Evolutionary conservation across 2,113 vertebrate genomes (phyloP), one percentile per base, ranked within the genome.

Genomic region (Amphiprion ocellaris): DNA sequence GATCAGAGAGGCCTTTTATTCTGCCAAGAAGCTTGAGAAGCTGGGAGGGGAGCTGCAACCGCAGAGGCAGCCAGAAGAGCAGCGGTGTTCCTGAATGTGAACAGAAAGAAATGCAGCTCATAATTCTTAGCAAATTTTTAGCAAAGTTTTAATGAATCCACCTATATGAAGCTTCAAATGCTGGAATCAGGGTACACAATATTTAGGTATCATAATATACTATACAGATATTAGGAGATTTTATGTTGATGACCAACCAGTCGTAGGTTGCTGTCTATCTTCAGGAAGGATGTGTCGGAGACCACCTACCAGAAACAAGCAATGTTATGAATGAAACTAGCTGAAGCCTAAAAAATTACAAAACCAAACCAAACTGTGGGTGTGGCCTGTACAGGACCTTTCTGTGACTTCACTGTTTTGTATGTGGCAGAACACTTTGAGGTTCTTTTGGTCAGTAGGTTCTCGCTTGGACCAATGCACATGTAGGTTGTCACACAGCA

Each of bases 1-100:
- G 89, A 94, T 94, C 93, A 93, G 82, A 66, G 82, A 56, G 46
- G 71, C 56, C 67, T 92, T 94, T 84, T 91, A 86, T 86, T 90
- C 88, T 88, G 89, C 85, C 72, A 90, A 86, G 61, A 80, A 86
- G 84, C 90, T 86, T 81, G 84, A 89, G 83, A 81, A 84, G 58
- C 68, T 39, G 37, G 59, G 69, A 67, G 70, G 66, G 33, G 52
- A 50, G 69, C 28, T 24, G 71, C 44, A 39, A 47, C n/a, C 4
- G 21, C 21, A n/a, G 58, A 60, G 23, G 72, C 62, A 77, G 79
- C 49, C 30, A 50, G 79, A 70, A 28, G 49, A 74, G 69, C 64
- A 63, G 21, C 9, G 6, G 19, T 62, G 33, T 50, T 47, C 46
- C 41, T 71, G 59, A 71, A 75, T 37, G 54, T 46, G 33, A 69